Conservation (phyloP, 2,113 vertebrate species). For the Acrocephalus arundinaceus region DNA sequence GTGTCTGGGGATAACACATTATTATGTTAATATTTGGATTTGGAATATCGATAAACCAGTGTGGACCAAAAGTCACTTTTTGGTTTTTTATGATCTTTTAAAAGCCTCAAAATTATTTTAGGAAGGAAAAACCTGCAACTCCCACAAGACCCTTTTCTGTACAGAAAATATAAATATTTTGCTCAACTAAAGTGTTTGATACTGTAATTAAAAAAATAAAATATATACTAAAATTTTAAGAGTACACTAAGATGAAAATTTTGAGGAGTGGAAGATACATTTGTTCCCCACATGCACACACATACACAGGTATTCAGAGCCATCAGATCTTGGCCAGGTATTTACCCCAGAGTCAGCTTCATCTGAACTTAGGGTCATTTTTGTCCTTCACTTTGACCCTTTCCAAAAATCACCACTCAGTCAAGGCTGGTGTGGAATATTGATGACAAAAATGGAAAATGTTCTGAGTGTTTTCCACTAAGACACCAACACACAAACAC, state of each 20-base stretch:
- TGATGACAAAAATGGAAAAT: neutral
- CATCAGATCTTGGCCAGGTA: neutral
- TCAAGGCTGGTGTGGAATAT: neutral
- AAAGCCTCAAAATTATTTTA: neutral
- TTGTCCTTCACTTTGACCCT: neutral
- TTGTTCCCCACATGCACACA: accelerated
- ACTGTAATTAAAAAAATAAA: neutral
- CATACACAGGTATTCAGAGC: neutral
- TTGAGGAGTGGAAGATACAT: neutral
- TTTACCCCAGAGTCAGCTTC: neutral
- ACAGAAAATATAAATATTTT: neutral
- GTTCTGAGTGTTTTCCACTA: neutral
- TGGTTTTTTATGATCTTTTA: neutral
- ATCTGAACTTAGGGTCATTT: neutral
- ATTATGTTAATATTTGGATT: neutral
- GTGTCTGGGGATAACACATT: neutral
- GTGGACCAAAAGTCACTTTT: neutral
- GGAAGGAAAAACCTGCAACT: neutral
- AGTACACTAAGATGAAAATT: neutral
- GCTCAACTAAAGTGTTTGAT: neutral
- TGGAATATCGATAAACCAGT: neutral
- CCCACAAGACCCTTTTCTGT: neutral
- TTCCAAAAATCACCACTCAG: neutral
- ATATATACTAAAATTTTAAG: neutral
- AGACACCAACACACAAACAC: neutral